A percentile compares a stretch with the other conserved stretches of the same genome.
These are phyloP conservation scores for Peucedramus taeniatus DNA, from an alignment of 2,113 vertebrate species.

Conservation along the genomic window DNA sequence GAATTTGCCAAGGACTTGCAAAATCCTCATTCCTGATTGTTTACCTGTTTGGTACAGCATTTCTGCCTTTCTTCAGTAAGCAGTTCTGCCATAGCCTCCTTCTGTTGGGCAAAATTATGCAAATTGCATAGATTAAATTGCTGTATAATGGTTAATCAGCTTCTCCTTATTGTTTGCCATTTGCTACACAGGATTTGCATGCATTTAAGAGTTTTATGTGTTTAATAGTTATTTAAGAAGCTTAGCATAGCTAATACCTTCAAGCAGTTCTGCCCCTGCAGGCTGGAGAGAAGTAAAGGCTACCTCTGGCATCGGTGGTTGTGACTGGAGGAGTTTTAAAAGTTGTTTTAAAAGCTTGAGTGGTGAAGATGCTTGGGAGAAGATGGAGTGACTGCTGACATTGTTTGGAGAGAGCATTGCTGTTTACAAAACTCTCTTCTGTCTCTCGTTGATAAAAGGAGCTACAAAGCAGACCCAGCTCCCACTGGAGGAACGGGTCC, in stretches of 20 bases:
- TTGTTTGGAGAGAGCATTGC: neutral
- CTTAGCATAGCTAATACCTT: slow-evolving; percentile 55
- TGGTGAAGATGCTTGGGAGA: neutral
- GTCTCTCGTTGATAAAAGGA: neutral
- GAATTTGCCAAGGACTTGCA: neutral
- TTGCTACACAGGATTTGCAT: slow-evolving; percentile 51
- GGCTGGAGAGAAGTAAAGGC: neutral
- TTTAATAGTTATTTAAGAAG: slow-evolving; percentile 62
- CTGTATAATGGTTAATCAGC: slow-evolving; percentile 50
- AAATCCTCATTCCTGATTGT: neutral
- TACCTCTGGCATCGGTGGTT: neutral
- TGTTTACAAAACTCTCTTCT: neutral
- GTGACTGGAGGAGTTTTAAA: neutral
- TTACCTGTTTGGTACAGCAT: slow-evolving; percentile 7
- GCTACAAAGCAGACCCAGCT: neutral
- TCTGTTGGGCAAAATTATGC: slow-evolving; percentile 30
- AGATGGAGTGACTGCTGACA: neutral
- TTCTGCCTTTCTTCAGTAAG: neutral
- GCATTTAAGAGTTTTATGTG: slow-evolving; percentile 59
- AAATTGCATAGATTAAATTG: slow-evolving; percentile 34
- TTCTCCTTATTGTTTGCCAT: slow-evolving; percentile 52
- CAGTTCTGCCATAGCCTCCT: neutral
- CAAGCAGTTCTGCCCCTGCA: slow-evolving; percentile 14
- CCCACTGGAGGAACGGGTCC: neutral
- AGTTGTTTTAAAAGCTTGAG: neutral